Conservation (phyloP, 2,113 vertebrate species). For the Osmerus eperlanus region DNA sequence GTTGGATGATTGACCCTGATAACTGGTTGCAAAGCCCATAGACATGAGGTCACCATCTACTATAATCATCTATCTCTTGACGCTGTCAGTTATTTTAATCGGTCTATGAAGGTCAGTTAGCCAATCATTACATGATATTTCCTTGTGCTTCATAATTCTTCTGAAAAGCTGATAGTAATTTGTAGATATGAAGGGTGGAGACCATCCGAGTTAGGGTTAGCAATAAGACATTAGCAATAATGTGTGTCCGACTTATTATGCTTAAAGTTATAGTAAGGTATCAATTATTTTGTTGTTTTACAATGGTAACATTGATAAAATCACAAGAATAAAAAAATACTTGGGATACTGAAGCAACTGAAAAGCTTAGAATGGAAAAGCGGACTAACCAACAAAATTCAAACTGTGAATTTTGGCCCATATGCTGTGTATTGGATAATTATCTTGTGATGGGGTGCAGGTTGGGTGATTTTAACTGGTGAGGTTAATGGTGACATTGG, state of each 20-base stretch:
- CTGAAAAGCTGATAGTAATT: neutral
- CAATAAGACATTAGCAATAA: too few relatives aligned
- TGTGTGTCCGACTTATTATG: too few relatives aligned
- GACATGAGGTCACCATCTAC: neutral
- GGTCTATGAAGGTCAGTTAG: neutral
- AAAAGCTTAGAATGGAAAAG: too few relatives aligned
- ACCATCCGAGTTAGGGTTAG: neutral
- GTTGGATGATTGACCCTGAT: neutral
- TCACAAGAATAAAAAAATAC: too few relatives aligned
- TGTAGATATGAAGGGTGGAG: neutral
- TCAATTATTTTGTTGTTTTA: too few relatives aligned
- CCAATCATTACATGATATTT: neutral
- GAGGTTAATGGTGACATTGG: constrained; percentile 20
- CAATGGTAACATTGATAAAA: too few relatives aligned
- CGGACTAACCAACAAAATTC: too few relatives aligned
- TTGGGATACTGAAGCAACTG: too few relatives aligned
- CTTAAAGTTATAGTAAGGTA: too few relatives aligned
- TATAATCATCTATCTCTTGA: neutral
- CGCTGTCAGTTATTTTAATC: neutral
- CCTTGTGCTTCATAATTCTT: neutral
- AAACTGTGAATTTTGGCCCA: too few relatives aligned
- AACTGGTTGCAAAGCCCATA: neutral
- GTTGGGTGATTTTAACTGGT: neutral
- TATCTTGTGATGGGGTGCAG: constrained; percentile 6
- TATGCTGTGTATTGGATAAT: constrained; percentile 12